These are phyloP conservation scores for Diadophis punctatus DNA, from an alignment of 2,113 vertebrate species.

Conservation along the genomic window DNA sequence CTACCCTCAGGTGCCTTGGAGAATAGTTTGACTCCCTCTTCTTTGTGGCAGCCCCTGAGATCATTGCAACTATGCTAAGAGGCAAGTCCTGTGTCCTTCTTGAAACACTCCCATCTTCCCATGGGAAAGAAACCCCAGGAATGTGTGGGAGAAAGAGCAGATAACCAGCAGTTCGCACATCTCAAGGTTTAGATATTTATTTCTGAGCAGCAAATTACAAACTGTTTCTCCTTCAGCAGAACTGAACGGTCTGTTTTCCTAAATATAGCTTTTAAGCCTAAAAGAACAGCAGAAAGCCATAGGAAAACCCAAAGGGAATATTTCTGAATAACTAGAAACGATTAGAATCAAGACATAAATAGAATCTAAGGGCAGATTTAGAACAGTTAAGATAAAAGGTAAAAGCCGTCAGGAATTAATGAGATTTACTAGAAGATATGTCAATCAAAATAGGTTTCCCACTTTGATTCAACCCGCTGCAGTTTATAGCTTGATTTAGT, in stretches of 20 bases:
- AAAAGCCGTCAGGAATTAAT: not conserved
- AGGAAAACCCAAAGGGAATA: not conserved
- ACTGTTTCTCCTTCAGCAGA: not conserved
- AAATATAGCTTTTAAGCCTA: not conserved
- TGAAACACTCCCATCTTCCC: not conserved
- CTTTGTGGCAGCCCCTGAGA: not conserved
- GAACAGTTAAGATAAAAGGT: not conserved
- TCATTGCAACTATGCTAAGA: not conserved
- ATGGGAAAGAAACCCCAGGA: not conserved
- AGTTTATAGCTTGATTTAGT: not conserved
- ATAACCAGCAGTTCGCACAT: not conserved
- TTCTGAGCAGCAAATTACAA: not conserved
- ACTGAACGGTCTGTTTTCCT: not conserved
- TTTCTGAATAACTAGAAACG: not conserved
- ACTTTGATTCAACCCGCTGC: not conserved
- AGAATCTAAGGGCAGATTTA: not conserved
- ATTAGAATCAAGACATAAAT: not conserved
- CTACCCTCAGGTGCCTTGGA: no score
- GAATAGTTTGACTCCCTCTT: no score
- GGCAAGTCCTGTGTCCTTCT: not conserved
- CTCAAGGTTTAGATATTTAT: not conserved
- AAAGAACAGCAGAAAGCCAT: not conserved
- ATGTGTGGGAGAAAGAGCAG: not conserved
- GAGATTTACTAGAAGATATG: not conserved
- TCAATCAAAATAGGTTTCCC: not conserved